A percentile compares a stretch with the other conserved stretches of the same genome.
These are phyloP conservation scores for Thymallus thymallus DNA, from an alignment of 2,113 vertebrate genomes.

Conservation along the genomic window DNA sequence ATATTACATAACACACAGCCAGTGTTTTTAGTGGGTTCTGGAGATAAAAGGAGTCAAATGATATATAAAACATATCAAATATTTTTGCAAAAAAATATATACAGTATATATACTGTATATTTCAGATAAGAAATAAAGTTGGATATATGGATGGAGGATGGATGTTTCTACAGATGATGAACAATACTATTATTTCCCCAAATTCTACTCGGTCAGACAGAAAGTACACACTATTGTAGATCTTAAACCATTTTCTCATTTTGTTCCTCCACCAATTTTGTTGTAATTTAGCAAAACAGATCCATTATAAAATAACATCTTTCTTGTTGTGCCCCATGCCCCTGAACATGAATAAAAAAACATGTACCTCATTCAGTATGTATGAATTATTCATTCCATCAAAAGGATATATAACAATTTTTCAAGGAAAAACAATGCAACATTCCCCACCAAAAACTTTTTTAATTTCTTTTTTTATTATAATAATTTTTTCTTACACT, in stretches of 20 bases:
- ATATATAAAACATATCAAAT: too few species aligned
- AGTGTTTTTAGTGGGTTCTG: too few species aligned
- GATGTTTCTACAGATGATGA: background rate
- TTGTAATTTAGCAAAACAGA: conserved; percentile 29
- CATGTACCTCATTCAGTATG: conserved; percentile 29
- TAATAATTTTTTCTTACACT: too few species aligned
- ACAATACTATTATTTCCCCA: background rate
- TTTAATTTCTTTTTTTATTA: too few species aligned
- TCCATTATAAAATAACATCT: conserved; percentile 29
- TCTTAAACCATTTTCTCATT: background rate
- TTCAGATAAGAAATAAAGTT: too few species aligned
- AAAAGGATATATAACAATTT: background rate
- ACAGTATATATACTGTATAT: too few species aligned
- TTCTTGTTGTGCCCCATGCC: conserved; percentile 13
- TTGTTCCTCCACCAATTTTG: background rate
- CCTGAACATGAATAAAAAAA: conserved; percentile 32
- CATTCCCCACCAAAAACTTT: too few species aligned
- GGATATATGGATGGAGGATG: background rate
- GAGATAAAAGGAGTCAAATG: too few species aligned
- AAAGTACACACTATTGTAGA: background rate
- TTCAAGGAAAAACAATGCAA: too few species aligned
- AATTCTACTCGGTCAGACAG: background rate
- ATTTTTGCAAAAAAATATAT: too few species aligned
- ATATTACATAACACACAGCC: too few species aligned
- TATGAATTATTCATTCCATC: conserved; percentile 26